A percentile compares a stretch with the other conserved stretches of the same genome.
Conservation (phyloP, 1,140 invertebrate genomes). For the Atopsyche davidsoni region DNA sequence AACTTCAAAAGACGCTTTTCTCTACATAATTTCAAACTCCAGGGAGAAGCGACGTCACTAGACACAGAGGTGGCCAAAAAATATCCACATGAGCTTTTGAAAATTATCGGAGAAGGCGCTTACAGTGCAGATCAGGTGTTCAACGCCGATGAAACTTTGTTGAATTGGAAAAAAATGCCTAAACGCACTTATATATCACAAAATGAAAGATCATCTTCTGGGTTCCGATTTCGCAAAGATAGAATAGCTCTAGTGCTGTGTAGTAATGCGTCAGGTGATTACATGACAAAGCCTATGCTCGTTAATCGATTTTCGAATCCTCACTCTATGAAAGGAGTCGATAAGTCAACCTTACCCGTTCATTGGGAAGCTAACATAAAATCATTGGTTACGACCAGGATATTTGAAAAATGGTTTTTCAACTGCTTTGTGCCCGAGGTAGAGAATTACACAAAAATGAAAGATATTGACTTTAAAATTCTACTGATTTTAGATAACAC, state of each 20-base stretch:
- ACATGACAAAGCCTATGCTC: slow-evolving; percentile 40
- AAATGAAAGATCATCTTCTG: slow-evolving; percentile 36
- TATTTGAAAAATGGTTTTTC: slow-evolving; percentile 38
- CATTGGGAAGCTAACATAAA: slow-evolving; percentile 38
- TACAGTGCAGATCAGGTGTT: slow-evolving; percentile 39
- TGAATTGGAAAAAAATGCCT: slow-evolving; percentile 48
- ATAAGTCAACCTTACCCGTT: slow-evolving; percentile 34
- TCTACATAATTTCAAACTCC: slow-evolving; percentile 31
- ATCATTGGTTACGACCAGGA: slow-evolving; percentile 34
- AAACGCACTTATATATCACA: slow-evolving; percentile 37
- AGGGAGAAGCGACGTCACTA: slow-evolving; percentile 33
- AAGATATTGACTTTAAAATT: slow-evolving; percentile 41
- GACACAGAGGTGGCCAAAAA: slow-evolving; percentile 33
- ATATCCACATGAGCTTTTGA: slow-evolving; percentile 28
- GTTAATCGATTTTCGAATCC: slow-evolving; percentile 41
- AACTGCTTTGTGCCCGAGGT: slow-evolving; percentile 33
- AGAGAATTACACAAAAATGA: slow-evolving; percentile 32
- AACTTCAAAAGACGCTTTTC: slow-evolving; percentile 33
- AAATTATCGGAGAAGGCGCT: slow-evolving; percentile 31
- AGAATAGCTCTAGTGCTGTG: slow-evolving; percentile 39
- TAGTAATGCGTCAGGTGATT: slow-evolving; percentile 40
- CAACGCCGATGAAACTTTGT: slow-evolving; percentile 39
- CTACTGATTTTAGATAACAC: slow-evolving; percentile 45
- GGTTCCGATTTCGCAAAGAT: slow-evolving; percentile 44
- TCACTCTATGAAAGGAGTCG: slow-evolving; percentile 37